Percentiles rank a stretch among this genome's conserved stretches.
Conservation (phyloP, 92 coral and sea anemone genomes). For the Blastomussa wellsi region DNA sequence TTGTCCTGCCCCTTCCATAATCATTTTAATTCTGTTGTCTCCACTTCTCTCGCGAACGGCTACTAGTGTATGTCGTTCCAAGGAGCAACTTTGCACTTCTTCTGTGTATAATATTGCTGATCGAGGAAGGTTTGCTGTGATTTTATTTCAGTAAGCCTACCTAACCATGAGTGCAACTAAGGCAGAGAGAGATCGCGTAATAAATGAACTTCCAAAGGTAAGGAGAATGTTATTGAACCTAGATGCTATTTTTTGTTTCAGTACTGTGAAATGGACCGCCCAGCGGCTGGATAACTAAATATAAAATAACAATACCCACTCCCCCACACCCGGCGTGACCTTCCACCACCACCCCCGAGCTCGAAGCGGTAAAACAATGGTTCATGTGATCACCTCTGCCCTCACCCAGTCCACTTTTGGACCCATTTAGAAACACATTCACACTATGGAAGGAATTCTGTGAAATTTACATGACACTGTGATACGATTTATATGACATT, state of each 20-base stretch:
- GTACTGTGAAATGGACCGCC: neutral
- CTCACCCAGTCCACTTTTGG: no score
- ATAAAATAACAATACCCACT: no score
- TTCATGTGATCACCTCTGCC: no score
- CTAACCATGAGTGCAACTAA: neutral
- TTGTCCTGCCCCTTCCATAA: no score
- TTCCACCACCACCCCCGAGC: no score
- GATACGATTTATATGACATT: no score
- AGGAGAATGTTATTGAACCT: neutral
- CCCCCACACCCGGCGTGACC: no score
- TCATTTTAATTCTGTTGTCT: neutral
- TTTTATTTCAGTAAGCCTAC: no score
- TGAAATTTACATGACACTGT: no score
- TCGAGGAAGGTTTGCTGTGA: neutral
- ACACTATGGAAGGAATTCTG: no score
- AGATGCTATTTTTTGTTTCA: neutral
- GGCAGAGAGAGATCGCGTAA: slow-evolving; percentile 30
- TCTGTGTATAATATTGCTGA: neutral
- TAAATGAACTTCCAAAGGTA: slow-evolving; percentile 43
- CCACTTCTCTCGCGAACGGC: neutral
- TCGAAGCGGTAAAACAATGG: no score
- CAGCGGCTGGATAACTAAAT: neutral
- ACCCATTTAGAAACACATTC: no score
- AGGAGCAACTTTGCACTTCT: neutral
- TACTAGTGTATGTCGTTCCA: neutral